Base-by-base conservation (phyloP, 2,113 vertebrate genomes). In the rabbit (Oryctolagus cuniculus) region DNA sequence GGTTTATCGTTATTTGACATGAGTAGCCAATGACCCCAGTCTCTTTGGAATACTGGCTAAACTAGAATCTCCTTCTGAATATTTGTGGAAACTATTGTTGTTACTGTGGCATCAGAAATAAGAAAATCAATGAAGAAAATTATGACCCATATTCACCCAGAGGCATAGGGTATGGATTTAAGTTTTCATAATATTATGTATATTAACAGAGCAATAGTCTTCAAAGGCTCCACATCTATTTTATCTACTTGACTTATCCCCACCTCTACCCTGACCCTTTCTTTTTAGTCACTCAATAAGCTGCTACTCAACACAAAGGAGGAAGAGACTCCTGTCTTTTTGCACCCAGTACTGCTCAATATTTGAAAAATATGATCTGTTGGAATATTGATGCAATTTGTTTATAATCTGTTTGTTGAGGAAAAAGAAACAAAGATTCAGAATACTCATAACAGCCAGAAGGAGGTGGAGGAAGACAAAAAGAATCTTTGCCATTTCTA, bases 1-100 rank as follows among this genome's bases (percentile, higher is more conserved):
- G 24, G 64, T 64, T 51, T 36, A 90, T 87, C 77, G 75, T 19
- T 77, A 77, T 88, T 92, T 90, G 27, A 19, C 27, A 70, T 36
- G 44, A 69, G 34, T 38, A 4, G 16, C 29, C 72, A 85, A 17
- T 81, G 44, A 63, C 7, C 90, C 77, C n/a, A 67, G 4, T 93
- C 36, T 93, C n/a, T 67, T 74, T 85, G 53, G 11, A 73, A 82
- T 51, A 27, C 24, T 75, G n/a, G 64, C n/a, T 1, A 77, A 51
- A 67, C 25, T 44, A 84, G 6, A 25, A 7, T 95, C 61, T 51
- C 22, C 16, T 88, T n/a, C 11, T 75, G 17, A 58, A 51, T 70
- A 70, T 75, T 34, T 22, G 5, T 58, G 16, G 21, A 75, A 36
- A 55, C 44, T 21, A 3, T 58, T 74, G 7, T 49, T 78, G 10